These are phyloP conservation scores for Oscheius onirici DNA, from an alignment of 2,888 invertebrate species.

Conservation along the genomic window DNA sequence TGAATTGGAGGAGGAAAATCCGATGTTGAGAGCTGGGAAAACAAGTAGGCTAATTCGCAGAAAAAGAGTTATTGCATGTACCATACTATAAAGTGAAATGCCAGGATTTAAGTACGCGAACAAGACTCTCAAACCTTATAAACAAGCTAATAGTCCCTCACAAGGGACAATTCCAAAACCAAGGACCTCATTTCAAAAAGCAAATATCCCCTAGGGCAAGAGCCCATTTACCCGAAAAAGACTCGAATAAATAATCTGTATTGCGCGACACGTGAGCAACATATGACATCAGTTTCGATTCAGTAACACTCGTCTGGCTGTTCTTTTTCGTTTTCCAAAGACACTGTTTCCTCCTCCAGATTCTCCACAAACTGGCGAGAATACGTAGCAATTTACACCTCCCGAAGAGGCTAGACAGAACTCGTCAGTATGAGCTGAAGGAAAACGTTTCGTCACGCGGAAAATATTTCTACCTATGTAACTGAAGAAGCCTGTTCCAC, in stretches of 20 bases:
- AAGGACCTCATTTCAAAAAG: slow-evolving; percentile 1
- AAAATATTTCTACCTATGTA: slow-evolving; percentile 56
- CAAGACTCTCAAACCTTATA: no score
- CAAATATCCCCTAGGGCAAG: not conserved
- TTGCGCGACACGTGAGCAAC: slow-evolving; percentile 21
- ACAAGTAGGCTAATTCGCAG: not conserved
- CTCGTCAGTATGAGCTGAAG: slow-evolving; percentile 67
- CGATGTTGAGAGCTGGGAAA: slow-evolving; percentile 4
- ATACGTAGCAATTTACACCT: slow-evolving; percentile 68
- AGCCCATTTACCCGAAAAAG: not conserved
- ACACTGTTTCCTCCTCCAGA: slow-evolving; percentile 1
- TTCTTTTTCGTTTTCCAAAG: slow-evolving; percentile 11
- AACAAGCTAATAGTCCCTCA: no score
- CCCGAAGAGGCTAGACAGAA: slow-evolving; percentile 58
- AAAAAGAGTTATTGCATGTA: not conserved
- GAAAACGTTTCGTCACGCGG: not conserved
- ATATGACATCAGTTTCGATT: slow-evolving; percentile 31
- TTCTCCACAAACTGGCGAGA: slow-evolving; percentile 51
- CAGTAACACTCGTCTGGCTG: slow-evolving; percentile 15
- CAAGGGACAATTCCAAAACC: no score
- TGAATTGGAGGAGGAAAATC: slow-evolving; percentile 16
- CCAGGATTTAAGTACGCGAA: no score
- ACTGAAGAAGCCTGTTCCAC: slow-evolving; percentile 71
- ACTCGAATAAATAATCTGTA: slow-evolving; percentile 27
- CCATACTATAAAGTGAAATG: no score